Conservation (phyloP, 2,888 invertebrate species). For the Eupithecia vulgata region DNA sequence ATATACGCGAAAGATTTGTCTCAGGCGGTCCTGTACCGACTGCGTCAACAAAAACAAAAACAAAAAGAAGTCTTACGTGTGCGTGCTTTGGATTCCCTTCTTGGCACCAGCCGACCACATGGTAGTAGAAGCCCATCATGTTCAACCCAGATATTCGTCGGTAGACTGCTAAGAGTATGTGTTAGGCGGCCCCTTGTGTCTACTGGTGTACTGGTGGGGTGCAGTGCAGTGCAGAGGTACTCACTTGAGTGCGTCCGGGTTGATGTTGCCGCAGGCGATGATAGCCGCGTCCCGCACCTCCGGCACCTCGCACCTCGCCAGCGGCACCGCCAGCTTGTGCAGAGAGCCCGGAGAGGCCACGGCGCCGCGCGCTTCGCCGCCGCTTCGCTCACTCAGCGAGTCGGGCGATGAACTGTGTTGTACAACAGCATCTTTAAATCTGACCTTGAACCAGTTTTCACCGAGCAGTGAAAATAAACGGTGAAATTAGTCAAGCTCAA, state of each 20-base stretch:
- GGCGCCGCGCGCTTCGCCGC: conserved; percentile 88
- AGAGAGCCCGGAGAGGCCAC: conserved; percentile 92
- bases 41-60: background rate
- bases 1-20: background rate
- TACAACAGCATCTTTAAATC: background rate
- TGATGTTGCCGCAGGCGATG: conserved; percentile 96
- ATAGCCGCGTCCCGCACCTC: conserved; percentile 98
- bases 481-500: background rate
- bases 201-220: background rate
- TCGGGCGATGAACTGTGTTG: conserved; percentile 93
- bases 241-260: conserved; percentile 97
- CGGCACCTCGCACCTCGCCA: conserved; percentile 95
- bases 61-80: background rate
- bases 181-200: background rate
- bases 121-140: background rate
- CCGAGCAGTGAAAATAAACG: background rate
- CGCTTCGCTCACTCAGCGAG: conserved; percentile 92
- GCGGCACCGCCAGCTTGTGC: conserved; percentile 96
- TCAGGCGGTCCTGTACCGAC: background rate
- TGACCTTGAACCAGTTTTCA: background rate
- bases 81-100: background rate
- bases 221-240: conserved; percentile 47
- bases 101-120: background rate
- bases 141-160: background rate
- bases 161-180: background rate